phyloP scores from a whole-genome alignment of 2,888 invertebrate species.

The Subacronicta megacephala region DNA sequence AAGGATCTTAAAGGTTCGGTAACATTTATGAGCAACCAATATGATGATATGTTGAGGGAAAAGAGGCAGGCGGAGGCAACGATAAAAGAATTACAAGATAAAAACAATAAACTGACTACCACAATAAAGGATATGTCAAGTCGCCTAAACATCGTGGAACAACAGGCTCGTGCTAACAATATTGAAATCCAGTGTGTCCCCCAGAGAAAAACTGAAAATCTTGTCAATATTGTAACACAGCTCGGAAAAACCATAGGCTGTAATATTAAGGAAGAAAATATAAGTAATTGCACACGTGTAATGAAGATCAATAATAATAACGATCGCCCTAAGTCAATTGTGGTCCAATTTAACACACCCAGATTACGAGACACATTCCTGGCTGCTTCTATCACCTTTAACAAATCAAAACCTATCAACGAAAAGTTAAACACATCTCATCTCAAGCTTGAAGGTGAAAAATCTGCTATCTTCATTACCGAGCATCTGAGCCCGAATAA shows the following conservation, averaged over 20 bases:
- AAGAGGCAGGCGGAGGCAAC: neutral
- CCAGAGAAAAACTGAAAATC: slow-evolving; percentile 9
- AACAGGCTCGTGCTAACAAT: slow-evolving; percentile 3
- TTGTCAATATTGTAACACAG: neutral
- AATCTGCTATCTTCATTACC: neutral
- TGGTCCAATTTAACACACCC: slow-evolving; percentile 17
- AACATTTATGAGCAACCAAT: slow-evolving; percentile 2
- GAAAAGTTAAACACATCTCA: slow-evolving; percentile 10
- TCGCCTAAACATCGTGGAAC: slow-evolving; percentile 6
- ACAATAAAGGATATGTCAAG: neutral
- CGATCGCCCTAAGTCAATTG: slow-evolving; percentile 12
- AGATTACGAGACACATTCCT: slow-evolving; percentile 11
- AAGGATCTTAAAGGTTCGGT: neutral
- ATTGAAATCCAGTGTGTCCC: slow-evolving; percentile 13
- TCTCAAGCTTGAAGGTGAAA: slow-evolving; percentile 1
- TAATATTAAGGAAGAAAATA: slow-evolving; percentile 5
- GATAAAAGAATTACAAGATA: neutral
- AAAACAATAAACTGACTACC: slow-evolving; percentile 1
- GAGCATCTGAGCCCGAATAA: slow-evolving; percentile 1
- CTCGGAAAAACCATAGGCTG: slow-evolving; percentile 3
- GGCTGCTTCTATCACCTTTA: slow-evolving; percentile 5
- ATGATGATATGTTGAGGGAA: slow-evolving; percentile 7
- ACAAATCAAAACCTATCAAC: slow-evolving; percentile 2
- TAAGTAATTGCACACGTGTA: slow-evolving; percentile 5
- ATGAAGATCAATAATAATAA: slow-evolving; percentile 10